Conservation (phyloP, 2,888 invertebrate genomes). For the Hydrotaea cyrtoneurina region DNA sequence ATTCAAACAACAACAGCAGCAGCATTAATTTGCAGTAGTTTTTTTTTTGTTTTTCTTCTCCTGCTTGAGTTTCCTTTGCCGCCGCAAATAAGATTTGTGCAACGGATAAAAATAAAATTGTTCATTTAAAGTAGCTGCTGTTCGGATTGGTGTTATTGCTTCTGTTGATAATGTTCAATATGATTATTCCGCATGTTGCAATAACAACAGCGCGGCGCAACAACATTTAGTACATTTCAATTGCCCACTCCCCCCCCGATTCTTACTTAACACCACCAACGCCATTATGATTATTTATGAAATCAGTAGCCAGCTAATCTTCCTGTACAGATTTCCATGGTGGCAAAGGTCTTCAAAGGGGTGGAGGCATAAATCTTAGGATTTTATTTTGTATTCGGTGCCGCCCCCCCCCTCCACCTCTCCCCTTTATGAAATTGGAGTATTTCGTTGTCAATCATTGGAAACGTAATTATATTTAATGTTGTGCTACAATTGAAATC, state of each 20-base stretch:
- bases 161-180: constrained; percentile 73
- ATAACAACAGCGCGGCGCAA: constrained; percentile 30
- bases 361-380: constrained; percentile 4
- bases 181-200: constrained; percentile 40
- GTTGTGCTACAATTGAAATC: too few species aligned
- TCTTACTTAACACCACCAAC: constrained; percentile 64
- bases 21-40: constrained; percentile 37
- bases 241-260: constrained; percentile 60
- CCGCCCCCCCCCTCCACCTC: too few species aligned
- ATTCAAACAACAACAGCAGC: constrained; percentile 69
- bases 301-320: constrained; percentile 50
- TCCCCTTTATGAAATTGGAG: background rate
- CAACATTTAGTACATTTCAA: constrained; percentile 51
- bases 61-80: background rate
- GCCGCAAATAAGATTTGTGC: constrained; percentile 74
- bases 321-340: background rate
- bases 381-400: too few species aligned
- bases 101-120: constrained; percentile 79
- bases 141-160: constrained; percentile 75
- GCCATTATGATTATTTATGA: constrained; percentile 66
- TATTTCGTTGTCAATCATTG: constrained; percentile 20
- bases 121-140: constrained; percentile 75
- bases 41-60: too few species aligned
- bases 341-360: background rate
- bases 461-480: background rate